Base-by-base conservation (phyloP, 2,113 vertebrate genomes). In the Hypocryptadius cinnamomeus region DNA sequence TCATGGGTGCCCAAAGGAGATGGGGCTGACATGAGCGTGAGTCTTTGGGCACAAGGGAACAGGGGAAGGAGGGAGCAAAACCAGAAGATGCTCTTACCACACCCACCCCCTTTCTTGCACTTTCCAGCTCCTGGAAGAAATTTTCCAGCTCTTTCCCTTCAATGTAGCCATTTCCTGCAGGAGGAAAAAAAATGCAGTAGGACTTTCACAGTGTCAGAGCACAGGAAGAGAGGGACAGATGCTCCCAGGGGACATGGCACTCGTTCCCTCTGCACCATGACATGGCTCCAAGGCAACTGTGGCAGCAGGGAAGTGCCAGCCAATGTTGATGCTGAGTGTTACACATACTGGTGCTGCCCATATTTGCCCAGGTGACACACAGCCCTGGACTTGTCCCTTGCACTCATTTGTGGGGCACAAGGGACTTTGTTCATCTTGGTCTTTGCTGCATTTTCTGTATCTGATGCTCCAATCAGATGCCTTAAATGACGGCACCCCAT, bases 71-170 rank as follows among this genome's bases (percentile, higher is more conserved):
- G 11, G 68, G n/a, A 72, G 18, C 17, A 60, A 71, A 92, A 33
- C n/a, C 66, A 70, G 8, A 25, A 45, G 57, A 51, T 30, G 21
- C 15, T 85, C 99, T 99, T 97, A 99, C 99, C 98, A 99, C 98
- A 39, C 99, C 99, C 9, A 98, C 98, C 81, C 98, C 99, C 98
- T 98, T 98, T 93, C 99, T 98, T 16, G 98, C 98, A 13, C 96
- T 96, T 97, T 99, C 99, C 97, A 99, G 94, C 96, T 99, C 99
- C 94, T 96, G 98, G 97, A 99, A 99, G 97, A 99, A 99, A 97
- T 98, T 99, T 97, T 99, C 99, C 96, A 99, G 97, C 95, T 99
- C 99, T 96, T 99, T 99, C 37, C 99, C 99, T 97, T 99, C 99
- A 16, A 99, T 99, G 96, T 99, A 99, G 65, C 99, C 99, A 97